Conservation (phyloP, 2,888 invertebrate species). For the Drosophila subquinaria region DNA sequence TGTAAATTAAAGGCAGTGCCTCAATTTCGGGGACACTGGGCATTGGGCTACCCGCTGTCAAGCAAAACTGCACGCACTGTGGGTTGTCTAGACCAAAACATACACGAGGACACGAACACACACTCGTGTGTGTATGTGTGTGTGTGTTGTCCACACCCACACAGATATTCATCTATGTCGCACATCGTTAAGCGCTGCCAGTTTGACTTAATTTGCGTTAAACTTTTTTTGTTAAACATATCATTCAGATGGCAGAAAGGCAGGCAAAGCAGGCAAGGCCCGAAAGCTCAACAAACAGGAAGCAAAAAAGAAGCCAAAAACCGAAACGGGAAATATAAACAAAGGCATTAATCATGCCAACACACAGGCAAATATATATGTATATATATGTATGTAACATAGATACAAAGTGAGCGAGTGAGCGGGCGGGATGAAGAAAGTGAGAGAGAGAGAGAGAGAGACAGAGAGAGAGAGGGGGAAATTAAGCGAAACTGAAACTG, state of each 20-base stretch:
- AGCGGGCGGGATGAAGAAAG: background rate
- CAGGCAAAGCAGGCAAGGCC: conserved; percentile 2
- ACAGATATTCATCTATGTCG: conserved; percentile 74
- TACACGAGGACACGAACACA: background rate
- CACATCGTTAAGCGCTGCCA: conserved; percentile 81
- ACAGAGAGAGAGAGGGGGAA: background rate
- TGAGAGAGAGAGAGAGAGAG: background rate
- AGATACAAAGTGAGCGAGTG: conserved; percentile 5
- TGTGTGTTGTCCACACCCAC: conserved; percentile 27
- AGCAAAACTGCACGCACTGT: conserved; percentile 33
- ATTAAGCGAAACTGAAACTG: conserved; percentile 29
- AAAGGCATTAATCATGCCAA: conserved; percentile 78
- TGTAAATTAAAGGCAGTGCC: conserved; percentile 57
- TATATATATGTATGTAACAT: background rate
- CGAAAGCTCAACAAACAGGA: conserved; percentile 28
- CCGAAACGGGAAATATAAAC: conserved; percentile 73
- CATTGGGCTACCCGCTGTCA: conserved; percentile 51
- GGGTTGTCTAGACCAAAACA: conserved; percentile 38
- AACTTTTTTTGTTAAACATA: conserved; percentile 80
- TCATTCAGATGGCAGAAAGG: conserved; percentile 53
- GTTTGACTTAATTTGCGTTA: conserved; percentile 82
- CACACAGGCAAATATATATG: conserved; percentile 37
- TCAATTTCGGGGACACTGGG: conserved; percentile 40
- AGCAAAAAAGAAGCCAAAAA: conserved; percentile 34
- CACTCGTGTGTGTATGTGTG: background rate